Percentiles rank a stretch among this genome's conserved stretches.
phyloP scores from a whole-genome alignment of 2,888 invertebrate genomes.

The Pollenia labialis region DNA sequence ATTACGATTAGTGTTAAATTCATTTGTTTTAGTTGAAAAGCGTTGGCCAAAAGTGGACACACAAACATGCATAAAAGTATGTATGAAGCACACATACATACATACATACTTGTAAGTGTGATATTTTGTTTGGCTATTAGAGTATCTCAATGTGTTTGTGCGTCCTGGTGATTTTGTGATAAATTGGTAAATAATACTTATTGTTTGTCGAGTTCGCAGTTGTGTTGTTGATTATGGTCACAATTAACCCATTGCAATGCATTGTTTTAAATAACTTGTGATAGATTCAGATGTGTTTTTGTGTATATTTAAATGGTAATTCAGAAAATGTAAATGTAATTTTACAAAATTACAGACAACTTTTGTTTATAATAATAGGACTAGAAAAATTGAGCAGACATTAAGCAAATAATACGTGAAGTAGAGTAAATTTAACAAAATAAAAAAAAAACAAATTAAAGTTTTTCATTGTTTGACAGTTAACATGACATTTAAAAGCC shows the following conservation, averaged over 20 bases:
- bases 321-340: not conserved
- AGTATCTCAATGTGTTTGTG: not conserved
- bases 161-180: not conserved
- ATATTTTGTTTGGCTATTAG: not conserved
- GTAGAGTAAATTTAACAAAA: not conserved
- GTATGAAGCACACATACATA: no score
- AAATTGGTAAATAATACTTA: slow-evolving; percentile 49
- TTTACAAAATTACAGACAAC: not conserved
- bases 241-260: slow-evolving; percentile 28
- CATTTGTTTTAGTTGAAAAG: slow-evolving; percentile 51
- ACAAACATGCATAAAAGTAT: no score
- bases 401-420: slow-evolving; percentile 11
- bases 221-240: slow-evolving; percentile 48
- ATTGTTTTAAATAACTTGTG: slow-evolving; percentile 4
- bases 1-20: slow-evolving; percentile 65
- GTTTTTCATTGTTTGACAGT: not conserved
- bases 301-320: not conserved
- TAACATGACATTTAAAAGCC: not conserved
- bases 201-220: slow-evolving; percentile 37
- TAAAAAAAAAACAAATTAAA: not conserved
- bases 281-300: not conserved
- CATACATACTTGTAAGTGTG: not conserved
- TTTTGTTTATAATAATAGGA: not conserved
- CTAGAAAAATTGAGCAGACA: not conserved
- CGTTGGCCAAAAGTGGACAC: not conserved